Percentiles rank a stretch among this genome's conserved stretches.
phyloP scores from a whole-genome alignment of 1,140 invertebrate genomes.

The Bombus soroeensis region DNA sequence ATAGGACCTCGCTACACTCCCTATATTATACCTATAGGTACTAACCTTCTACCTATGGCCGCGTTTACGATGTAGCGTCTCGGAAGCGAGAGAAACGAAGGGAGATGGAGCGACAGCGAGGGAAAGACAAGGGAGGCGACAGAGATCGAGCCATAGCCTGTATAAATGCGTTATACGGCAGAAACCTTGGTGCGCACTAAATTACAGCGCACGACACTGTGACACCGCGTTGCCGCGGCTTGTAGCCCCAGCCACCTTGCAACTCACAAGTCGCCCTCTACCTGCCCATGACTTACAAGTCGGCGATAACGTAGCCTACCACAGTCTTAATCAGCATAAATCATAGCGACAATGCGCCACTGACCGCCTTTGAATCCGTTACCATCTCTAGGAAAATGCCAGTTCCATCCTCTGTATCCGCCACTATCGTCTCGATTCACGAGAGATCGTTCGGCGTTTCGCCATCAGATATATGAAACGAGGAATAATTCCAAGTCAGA shows the following conservation, averaged over 20 bases:
- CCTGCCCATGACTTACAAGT: conserved; percentile 75
- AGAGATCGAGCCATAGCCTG: conserved; percentile 21
- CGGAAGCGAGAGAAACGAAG: conserved; percentile 28
- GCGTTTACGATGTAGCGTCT: conserved; percentile 62
- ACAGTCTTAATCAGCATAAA: conserved; percentile 82
- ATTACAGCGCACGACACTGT: conserved; percentile 70
- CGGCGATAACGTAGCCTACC: conserved; percentile 77
- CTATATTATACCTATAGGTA: conserved; percentile 79
- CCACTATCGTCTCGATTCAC: background rate
- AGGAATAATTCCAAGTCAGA: background rate
- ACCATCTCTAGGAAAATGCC: conserved; percentile 22
- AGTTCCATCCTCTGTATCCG: background rate
- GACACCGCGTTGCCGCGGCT: conserved; percentile 60
- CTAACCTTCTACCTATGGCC: conserved; percentile 65
- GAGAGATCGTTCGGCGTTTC: background rate
- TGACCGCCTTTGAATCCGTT: conserved; percentile 36
- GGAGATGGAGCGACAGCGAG: background rate
- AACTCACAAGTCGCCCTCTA: conserved; percentile 51
- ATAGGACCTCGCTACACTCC: conserved; percentile 77
- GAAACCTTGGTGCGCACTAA: conserved; percentile 70
- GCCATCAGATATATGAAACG: background rate
- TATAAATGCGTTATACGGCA: conserved; percentile 66
- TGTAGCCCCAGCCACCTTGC: conserved; percentile 49
- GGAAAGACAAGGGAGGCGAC: background rate
- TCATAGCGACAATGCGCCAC: conserved; percentile 76